Base-by-base conservation (phyloP, 2,797 vertebrate genomes). In the Hypotaenidia okinawae region DNA sequence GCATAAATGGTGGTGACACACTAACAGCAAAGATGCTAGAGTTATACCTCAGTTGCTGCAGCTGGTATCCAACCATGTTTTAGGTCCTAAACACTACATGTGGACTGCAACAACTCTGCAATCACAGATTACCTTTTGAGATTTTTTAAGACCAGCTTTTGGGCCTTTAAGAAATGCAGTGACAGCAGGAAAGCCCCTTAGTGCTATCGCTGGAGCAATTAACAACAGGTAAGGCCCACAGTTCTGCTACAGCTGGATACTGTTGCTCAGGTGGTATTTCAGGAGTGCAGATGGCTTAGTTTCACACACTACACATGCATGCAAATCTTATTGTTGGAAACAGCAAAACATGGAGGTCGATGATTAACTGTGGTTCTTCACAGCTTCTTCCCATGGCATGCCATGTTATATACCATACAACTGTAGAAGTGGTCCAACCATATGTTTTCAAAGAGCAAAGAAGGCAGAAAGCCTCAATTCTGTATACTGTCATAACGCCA, bases 1-100 rank as follows among this genome's bases (percentile, higher is more conserved):
- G 1, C 62, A 79, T 43, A 45, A 35, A 11, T 2, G 13, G 45
- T 23, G 33, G 85, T 7, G 30, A 39, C 35, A 67, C 5, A 1
- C 14, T 10, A 11, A 54, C 43, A 62, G 45, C 28, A 68, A 32
- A 13, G 25, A n/a, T 0, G 0, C 43, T n/a, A 37, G 32, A 64
- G 45, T n/a, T 82, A 47, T 1, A 67, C 62, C 47, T 39, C 4
- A 0, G 54, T 7, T 35, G 54, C 25, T 8, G 23, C 43, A 77
- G 32, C 49, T 64, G 16, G 13, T 21, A 43, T 28, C 45, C 84
- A 89, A 11, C 39, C 30, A 23, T 3, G 4, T 15, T 9, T 2
- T 4, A 33, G 47, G 8, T 7, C 52, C 33, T 10, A 59, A 85
- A 63, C 14, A 21, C 54, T 16, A 66, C 5, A 3, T 12, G n/a